These are phyloP conservation scores for Distichodus sexfasciatus DNA, from an alignment of 2,797 vertebrate species.

Conservation along the genomic window DNA sequence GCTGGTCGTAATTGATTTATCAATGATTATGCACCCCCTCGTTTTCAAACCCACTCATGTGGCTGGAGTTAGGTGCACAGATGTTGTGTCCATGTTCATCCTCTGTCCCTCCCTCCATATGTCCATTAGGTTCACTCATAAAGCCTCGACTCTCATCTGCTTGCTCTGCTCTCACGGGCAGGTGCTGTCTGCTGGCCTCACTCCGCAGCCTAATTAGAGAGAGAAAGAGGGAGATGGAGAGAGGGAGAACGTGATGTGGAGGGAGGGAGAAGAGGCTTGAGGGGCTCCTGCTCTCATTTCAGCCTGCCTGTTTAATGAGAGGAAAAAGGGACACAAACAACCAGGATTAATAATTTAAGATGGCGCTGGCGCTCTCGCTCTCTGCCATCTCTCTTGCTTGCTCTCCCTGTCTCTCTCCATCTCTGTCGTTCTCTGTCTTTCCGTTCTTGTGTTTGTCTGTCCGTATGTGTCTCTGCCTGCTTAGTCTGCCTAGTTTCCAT, in stretches of 20 bases:
- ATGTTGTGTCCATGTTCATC: slow-evolving; percentile 37
- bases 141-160: slow-evolving; percentile 42
- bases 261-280: too few relatives aligned
- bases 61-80: slow-evolving; percentile 26
- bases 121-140: slow-evolving; percentile 46
- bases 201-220: slow-evolving; percentile 43
- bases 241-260: slow-evolving; percentile 29
- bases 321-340: slow-evolving; percentile 50
- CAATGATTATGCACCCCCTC: slow-evolving; percentile 24
- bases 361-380: slow-evolving; percentile 18
- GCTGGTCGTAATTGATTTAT: slow-evolving; percentile 18
- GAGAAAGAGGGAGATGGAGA: slow-evolving; percentile 22
- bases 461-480: too few relatives aligned
- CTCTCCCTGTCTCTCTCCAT: not conserved
- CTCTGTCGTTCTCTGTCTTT: too few relatives aligned
- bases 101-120: slow-evolving; percentile 42
- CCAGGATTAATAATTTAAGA: slow-evolving; percentile 52
- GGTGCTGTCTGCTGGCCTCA: slow-evolving; percentile 46
- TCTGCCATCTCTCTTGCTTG: not conserved
- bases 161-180: slow-evolving; percentile 28
- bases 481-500: too few relatives aligned
- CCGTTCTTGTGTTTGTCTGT: slow-evolving; percentile 30
- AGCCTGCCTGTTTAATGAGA: slow-evolving; percentile 44
- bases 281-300: slow-evolving; percentile 41
- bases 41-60: slow-evolving; percentile 17